Evolutionary conservation across 2,888 invertebrate genomes (phyloP), one percentile per base, ranked within the genome.

Genomic region (Thymelicus sylvestris): DNA sequence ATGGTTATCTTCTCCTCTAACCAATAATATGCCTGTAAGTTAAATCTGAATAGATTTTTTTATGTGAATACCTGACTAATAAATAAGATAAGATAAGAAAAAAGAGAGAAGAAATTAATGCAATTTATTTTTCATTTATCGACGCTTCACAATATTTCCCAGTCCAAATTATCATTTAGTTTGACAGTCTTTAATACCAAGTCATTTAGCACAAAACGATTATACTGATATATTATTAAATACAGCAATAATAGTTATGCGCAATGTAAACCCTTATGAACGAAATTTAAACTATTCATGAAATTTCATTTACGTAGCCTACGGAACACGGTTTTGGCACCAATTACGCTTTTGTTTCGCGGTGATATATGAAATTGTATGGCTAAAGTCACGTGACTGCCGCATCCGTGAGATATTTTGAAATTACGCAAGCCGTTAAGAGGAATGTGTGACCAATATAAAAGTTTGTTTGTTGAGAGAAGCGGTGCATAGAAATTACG

Each of bases 251-350:
- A 69, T 63, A 63, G 47, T 63, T 62, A 69, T 59, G 68, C 68
- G 48, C 38, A 63, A 39, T 69, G 63, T 69, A 57, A 69, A 64
- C 63, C 63, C 63, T 13, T 59, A 24, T 69, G 63, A 57, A 69
- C 63, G 63, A 69, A 69, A 69, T 69, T 69, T 69, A 63, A 68
- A 63, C 68, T 68, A 68, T 68, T 68, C 68, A 68, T 68, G 68
- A 68, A 63, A 68, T 68, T 68, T 63, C 62, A 68, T 68, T 68
- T 63, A 68, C 63, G 57, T 47, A 68, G 63, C 61, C 55, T 57
- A 63, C 68, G 63, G 39, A 68, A 63, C 68, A 63, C 68, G 63
- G 31, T 68, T 13, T 63, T 68, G 68, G 68, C 68, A 68, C 68
- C 68, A 68, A 68, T 68, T 68, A 68, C 47, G 68, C 68, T 69